phyloP scores from a whole-genome alignment of 2,797 vertebrate genomes.

The Dryobates pubescens region DNA sequence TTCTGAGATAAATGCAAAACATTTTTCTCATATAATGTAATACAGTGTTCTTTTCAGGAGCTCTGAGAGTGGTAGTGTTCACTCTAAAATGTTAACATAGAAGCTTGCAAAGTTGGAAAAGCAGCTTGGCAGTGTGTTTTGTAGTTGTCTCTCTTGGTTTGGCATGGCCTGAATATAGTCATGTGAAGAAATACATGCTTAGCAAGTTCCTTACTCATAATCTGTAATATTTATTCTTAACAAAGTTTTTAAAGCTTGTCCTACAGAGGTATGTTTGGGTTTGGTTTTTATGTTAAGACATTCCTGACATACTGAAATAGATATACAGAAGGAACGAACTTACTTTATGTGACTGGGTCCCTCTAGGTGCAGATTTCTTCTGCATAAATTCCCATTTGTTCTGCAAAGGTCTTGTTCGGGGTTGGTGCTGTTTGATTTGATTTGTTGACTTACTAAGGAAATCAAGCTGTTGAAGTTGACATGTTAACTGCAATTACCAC shows the following conservation, averaged over 20 bases:
- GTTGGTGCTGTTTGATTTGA: neutral
- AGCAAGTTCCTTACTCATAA: neutral
- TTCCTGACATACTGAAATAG: neutral
- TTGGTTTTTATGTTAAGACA: neutral
- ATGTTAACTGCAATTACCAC: neutral
- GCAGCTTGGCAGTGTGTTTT: neutral
- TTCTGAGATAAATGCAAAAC: slow-evolving; percentile 28
- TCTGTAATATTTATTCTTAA: neutral
- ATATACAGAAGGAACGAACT: neutral
- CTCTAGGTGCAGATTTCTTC: neutral
- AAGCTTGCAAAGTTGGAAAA: neutral
- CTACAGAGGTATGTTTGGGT: neutral
- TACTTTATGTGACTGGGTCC: neutral
- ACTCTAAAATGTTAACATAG: neutral
- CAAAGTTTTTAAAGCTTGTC: neutral
- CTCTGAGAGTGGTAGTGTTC: neutral
- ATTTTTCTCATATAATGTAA: neutral
- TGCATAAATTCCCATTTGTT: neutral
- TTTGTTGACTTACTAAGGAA: neutral
- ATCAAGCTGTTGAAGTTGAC: neutral
- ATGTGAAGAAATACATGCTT: neutral
- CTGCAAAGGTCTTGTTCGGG: neutral
- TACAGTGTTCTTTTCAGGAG: neutral
- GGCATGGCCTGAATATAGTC: neutral
- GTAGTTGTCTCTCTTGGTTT: neutral